Evolutionary conservation across 2,888 invertebrate species (phyloP).

Genomic region (Zygothrica quintamaculata): DNA sequence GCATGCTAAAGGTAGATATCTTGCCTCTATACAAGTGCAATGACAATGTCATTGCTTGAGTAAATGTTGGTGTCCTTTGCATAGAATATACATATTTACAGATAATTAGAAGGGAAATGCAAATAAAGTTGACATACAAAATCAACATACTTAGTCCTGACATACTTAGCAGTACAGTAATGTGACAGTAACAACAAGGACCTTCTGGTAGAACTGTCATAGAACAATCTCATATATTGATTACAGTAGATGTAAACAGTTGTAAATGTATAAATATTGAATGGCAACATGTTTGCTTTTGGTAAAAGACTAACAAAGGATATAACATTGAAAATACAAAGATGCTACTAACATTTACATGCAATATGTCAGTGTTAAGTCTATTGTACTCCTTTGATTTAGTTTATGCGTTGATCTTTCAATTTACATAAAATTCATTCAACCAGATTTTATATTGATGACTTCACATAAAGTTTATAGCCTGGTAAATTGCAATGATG

Average conservation of each 20-base stretch:
- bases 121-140: no score
- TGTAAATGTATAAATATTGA: conserved; percentile 19
- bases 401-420: background rate
- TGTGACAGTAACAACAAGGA: conserved; percentile 18
- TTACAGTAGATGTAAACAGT: conserved; percentile 15
- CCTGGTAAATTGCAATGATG: conserved; percentile 18
- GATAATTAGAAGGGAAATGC: no score
- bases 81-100: no score
- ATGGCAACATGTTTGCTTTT: conserved; percentile 25
- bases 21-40: no score
- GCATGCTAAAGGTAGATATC: no score
- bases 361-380: no score
- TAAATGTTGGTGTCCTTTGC: no score
- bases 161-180: conserved; percentile 18
- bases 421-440: background rate
- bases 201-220: conserved; percentile 36
- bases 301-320: conserved; percentile 9
- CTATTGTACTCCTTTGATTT: no score
- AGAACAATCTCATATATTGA: conserved; percentile 20
- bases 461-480: conserved; percentile 22
- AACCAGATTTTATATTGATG: background rate
- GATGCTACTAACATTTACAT: no score
- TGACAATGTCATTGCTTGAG: no score
- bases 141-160: no score
- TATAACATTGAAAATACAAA: background rate